These are phyloP conservation scores for Bombus fervidus DNA, from an alignment of 1,140 invertebrate species.

Conservation along the genomic window DNA sequence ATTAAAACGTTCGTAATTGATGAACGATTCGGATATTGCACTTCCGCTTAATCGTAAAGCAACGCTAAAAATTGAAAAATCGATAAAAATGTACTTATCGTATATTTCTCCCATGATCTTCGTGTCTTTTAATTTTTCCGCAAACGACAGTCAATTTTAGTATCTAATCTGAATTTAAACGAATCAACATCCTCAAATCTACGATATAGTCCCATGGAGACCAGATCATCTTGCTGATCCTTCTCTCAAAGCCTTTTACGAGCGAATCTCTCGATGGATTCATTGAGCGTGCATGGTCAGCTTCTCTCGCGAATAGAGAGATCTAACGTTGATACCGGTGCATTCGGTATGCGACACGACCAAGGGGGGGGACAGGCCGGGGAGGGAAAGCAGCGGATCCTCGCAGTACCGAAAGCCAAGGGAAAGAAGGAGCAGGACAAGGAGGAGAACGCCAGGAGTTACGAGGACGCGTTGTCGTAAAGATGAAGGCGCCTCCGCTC, in stretches of 20 bases:
- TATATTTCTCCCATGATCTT: neutral
- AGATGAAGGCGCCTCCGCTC: constrained; percentile 68
- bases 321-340: constrained; percentile 34
- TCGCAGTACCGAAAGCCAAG: constrained; percentile 11
- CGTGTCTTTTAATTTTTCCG: neutral
- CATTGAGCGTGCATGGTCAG: neutral
- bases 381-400: constrained; percentile 3
- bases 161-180: neutral
- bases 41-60: neutral
- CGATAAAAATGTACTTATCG: neutral
- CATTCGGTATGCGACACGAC: constrained; percentile 24
- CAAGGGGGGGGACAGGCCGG: neutral
- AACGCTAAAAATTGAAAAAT: neutral
- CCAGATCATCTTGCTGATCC: neutral
- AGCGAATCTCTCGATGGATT: neutral
- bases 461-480: constrained; percentile 68
- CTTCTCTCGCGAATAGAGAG: constrained; percentile 41
- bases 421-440: constrained; percentile 31
- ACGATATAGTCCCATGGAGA: neutral
- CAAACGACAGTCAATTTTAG: neutral
- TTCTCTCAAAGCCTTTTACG: neutral
- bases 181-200: neutral
- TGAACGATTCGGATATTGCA: too few species aligned
- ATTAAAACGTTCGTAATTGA: too few species aligned
- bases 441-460: constrained; percentile 52